Evolutionary conservation across 2,797 vertebrate genomes (phyloP), one percentile per base, ranked within the genome.

Genomic region (Sebastolobus alascanus): DNA sequence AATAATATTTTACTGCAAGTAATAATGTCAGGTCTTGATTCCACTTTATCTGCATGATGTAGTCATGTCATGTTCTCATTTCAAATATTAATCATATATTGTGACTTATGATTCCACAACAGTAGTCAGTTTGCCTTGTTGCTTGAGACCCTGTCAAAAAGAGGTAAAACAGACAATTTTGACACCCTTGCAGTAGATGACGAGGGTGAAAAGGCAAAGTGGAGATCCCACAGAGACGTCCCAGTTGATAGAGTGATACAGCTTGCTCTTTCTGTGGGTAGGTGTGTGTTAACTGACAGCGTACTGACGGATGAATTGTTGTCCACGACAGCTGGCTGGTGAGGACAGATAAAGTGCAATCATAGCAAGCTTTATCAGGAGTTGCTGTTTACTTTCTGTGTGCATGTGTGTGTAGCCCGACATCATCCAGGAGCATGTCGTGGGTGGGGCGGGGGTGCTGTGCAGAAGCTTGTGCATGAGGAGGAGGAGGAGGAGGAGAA

Each of bases 331-430:
- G 64, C 76, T 79, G 72, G 66, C 10, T 58, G 50, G 14, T 68
- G 60, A 71, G 43, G 60, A 79, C 46, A 74, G 81, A 86, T 75
- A 67, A 83, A 77, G 74, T 37, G 59, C 63, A 66, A 8, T 55
- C 18, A 71, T 56, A 73, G 46, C n/a, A 58, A 72, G 74, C 50
- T 59, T 74, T 12, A 65, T 72, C 6, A 20, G 67, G 18, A 81
- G 60, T 67, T 64, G 20, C 40, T 81, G 70, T 90, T 73, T 83
- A 67, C 29, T 76, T 55, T 73, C 35, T 50, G 25, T 40, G 8
- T 22, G 7, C 65, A 12, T 64, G 33, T 79, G 67, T 78, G 52
- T 68, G 31, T 71, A 52, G 43, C 61, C 54, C 73, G 63, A 73
- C 20, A 68, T 79, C 52, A 72, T 75, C 25, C 2, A 31, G 52